Evolutionary conservation across 2,888 invertebrate species (phyloP).

Genomic region (Papilio elwesi): DNA sequence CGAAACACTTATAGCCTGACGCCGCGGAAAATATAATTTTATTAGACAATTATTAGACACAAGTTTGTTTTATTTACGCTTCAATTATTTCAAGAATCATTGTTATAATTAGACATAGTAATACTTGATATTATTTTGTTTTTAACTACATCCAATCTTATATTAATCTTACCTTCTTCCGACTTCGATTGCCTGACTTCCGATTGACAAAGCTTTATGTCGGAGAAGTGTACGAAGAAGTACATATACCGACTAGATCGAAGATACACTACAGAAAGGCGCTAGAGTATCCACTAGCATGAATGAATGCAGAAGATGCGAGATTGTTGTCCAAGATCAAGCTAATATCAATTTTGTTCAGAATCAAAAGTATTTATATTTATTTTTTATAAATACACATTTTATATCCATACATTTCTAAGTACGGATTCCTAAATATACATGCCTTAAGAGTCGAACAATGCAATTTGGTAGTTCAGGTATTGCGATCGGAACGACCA

Average conservation of each 20-base stretch:
- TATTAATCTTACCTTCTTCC: background rate
- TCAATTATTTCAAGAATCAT: background rate
- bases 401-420: background rate
- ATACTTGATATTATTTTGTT: background rate
- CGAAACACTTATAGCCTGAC: slow-evolving; percentile 1
- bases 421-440: background rate
- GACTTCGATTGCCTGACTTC: no score
- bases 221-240: no score
- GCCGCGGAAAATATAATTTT: slow-evolving; percentile 22
- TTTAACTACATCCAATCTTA: background rate
- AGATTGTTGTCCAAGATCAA: no score
- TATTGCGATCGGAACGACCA: slow-evolving; percentile 29
- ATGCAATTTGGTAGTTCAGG: slow-evolving; percentile 17
- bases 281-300: no score
- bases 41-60: background rate
- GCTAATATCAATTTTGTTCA: no score
- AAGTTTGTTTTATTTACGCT: background rate
- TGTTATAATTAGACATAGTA: background rate
- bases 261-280: no score
- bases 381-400: background rate
- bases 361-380: no score
- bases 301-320: no score
- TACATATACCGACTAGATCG: no score
- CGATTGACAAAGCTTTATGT: no score
- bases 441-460: slow-evolving; percentile 2